Percentiles rank a stretch among this genome's conserved stretches.
phyloP scores from a whole-genome alignment of 1,140 invertebrate species.

The Drosophila saltans region DNA sequence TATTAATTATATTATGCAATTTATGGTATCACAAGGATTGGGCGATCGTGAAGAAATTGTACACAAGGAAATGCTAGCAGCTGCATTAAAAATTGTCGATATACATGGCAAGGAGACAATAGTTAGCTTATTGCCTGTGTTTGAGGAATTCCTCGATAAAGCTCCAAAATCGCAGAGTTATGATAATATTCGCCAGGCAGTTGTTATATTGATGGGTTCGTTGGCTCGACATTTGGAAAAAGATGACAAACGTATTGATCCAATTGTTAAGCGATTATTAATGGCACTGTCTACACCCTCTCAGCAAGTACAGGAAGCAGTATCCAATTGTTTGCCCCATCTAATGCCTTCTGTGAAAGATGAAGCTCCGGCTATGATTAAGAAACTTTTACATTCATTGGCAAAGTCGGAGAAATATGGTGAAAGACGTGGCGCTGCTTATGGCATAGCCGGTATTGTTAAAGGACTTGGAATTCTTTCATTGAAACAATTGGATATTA shows the following conservation, averaged over 20 bases:
- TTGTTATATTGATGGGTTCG: constrained; percentile 98
- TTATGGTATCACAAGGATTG: constrained; percentile 94
- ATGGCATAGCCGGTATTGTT: constrained; percentile 94
- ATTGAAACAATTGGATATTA: constrained; percentile 97
- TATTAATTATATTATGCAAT: constrained; percentile 89
- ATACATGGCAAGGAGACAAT: constrained; percentile 94
- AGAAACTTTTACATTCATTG: constrained; percentile 93
- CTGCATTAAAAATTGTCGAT: constrained; percentile 95
- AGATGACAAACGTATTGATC: constrained; percentile 93
- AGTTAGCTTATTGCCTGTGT: constrained; percentile 91
- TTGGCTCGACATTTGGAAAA: constrained; percentile 97
- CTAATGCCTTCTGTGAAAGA: constrained; percentile 96
- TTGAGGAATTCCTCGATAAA: constrained; percentile 95
- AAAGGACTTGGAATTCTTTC: constrained; percentile 98
- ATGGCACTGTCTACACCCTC: constrained; percentile 97
- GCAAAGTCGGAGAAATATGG: constrained; percentile 98
- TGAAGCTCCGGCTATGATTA: constrained; percentile 93
- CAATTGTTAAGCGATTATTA: constrained; percentile 95
- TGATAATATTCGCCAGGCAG: constrained; percentile 96
- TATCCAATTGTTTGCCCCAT: constrained; percentile 97
- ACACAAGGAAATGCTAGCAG: constrained; percentile 94
- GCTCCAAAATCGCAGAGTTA: constrained; percentile 95
- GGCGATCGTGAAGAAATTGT: constrained; percentile 93
- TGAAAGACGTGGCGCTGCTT: constrained; percentile 93
- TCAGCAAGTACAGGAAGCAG: constrained; percentile 98